Conservation (phyloP, 2,113 vertebrate genomes). For the Macheiramphus alcinus region DNA sequence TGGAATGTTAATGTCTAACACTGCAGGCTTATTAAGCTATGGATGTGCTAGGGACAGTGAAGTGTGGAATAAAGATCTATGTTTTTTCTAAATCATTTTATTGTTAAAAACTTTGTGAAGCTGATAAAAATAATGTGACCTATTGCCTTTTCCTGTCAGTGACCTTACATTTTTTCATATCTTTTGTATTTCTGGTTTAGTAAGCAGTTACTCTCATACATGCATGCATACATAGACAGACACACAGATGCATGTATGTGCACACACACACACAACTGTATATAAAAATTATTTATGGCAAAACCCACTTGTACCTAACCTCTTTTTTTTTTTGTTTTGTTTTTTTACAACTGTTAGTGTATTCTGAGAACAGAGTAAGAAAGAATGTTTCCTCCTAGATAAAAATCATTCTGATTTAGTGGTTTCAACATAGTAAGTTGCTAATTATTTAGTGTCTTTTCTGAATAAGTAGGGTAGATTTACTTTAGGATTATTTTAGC, state of each 20-base stretch:
- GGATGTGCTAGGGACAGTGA: not conserved
- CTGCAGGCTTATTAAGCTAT: not conserved
- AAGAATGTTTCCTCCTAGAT: not conserved
- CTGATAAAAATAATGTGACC: not conserved
- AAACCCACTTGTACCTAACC: not conserved
- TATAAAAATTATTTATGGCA: not conserved
- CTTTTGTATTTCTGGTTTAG: not conserved
- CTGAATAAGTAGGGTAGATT: not conserved
- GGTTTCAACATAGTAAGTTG: not conserved
- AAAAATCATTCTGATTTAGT: not conserved
- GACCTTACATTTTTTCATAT: not conserved
- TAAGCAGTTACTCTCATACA: not conserved
- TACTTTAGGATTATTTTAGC: not conserved
- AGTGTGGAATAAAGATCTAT: not conserved
- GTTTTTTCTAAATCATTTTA: not conserved
- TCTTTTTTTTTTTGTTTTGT: not conserved
- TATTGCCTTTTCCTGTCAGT: not conserved
- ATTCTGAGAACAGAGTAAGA: not conserved
- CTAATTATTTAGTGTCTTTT: not conserved
- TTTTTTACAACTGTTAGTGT: rapidly evolving
- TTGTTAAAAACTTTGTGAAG: not conserved
- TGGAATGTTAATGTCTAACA: not conserved
- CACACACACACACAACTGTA: not conserved
- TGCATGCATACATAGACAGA: not conserved
- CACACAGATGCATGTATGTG: too few species aligned